Conservation (phyloP, 2,888 invertebrate species). For the Melanotus villosus region DNA sequence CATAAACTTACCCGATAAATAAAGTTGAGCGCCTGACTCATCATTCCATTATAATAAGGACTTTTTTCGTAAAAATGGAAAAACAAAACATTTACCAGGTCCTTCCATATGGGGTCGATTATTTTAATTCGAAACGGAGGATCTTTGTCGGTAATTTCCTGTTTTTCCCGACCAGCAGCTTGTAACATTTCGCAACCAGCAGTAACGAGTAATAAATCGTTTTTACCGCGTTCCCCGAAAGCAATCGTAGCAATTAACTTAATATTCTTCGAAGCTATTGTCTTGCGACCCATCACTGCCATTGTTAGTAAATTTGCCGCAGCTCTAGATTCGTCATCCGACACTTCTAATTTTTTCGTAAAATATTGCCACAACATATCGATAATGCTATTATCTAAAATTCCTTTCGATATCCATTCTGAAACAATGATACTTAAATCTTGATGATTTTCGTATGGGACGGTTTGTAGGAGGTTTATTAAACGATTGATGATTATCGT, state of each 20-base stretch:
- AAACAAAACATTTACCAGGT: constrained; percentile 69
- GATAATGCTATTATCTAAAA: constrained; percentile 72
- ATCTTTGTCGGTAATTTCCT: constrained; percentile 60
- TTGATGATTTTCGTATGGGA: constrained; percentile 73
- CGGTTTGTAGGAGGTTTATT: constrained; percentile 70
- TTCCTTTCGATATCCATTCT: constrained; percentile 74
- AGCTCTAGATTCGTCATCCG: constrained; percentile 79
- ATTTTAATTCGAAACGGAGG: constrained; percentile 64
- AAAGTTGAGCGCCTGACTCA: constrained; percentile 72
- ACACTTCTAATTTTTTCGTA: constrained; percentile 75
- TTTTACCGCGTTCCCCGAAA: constrained; percentile 71
- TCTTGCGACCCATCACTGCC: constrained; percentile 71
- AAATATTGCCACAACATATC: constrained; percentile 87
- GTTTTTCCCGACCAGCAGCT: constrained; percentile 67
- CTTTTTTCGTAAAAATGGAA: constrained; percentile 67
- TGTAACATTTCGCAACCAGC: constrained; percentile 74
- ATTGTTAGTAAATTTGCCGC: constrained; percentile 86
- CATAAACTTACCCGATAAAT: constrained; percentile 72
- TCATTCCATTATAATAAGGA: constrained; percentile 72
- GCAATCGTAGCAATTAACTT: constrained; percentile 82
- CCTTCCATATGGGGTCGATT: constrained; percentile 72
- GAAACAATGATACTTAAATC: constrained; percentile 76
- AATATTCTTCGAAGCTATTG: constrained; percentile 75
- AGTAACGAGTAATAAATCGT: constrained; percentile 72
- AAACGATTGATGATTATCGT: constrained; percentile 74